phyloP scores from a whole-genome alignment of 2,797 vertebrate species.

The Loris lydekkerianus region DNA sequence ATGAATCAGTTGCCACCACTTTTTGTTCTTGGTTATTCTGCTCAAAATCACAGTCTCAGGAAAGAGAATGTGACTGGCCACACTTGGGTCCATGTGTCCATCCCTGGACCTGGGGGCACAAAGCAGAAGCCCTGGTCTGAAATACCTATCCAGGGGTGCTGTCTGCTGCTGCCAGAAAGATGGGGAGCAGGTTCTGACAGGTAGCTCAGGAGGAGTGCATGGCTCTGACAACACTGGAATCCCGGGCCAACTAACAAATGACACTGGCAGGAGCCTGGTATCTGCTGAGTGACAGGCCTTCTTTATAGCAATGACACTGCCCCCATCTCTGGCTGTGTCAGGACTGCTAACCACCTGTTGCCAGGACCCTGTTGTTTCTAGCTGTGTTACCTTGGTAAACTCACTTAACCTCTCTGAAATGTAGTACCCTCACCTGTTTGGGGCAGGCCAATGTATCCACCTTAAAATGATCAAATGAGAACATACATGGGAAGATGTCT shows the following conservation, averaged over 20 bases:
- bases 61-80: not conserved
- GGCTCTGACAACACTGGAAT: rapidly evolving
- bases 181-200: not conserved
- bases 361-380: not conserved
- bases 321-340: not conserved
- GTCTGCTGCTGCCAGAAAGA: not conserved
- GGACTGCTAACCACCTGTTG: not conserved
- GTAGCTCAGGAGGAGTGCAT: rapidly evolving
- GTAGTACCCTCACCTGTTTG: not conserved
- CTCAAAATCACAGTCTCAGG: not conserved
- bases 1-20: not conserved
- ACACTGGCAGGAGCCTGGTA: not conserved
- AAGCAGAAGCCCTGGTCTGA: not conserved
- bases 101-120: not conserved
- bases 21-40: not conserved
- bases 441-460: not conserved
- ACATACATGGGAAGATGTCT: too few relatives aligned
- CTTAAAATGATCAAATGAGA: not conserved
- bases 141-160: not conserved
- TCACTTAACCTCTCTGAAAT: not conserved
- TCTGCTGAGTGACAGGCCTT: not conserved
- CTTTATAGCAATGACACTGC: not conserved
- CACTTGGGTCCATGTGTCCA: not conserved
- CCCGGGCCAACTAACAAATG: rapidly evolving
- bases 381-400: not conserved